Percentiles rank a stretch among this genome's conserved stretches.
Conservation (phyloP, 2,888 invertebrate genomes). For the Eurytoma californica region DNA sequence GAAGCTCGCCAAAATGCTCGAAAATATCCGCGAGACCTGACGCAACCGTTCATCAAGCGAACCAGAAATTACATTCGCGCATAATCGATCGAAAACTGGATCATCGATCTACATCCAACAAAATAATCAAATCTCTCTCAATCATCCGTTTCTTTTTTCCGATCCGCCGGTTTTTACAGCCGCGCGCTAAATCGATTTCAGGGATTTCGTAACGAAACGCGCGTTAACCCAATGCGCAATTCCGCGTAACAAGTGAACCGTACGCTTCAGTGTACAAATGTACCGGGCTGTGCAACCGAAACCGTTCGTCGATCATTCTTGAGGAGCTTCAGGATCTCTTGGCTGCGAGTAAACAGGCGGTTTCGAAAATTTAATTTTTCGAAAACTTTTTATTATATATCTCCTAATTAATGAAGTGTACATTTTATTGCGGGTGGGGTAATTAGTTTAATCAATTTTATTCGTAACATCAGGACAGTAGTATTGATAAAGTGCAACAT, state of each 20-base stretch:
- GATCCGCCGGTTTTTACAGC: slow-evolving; percentile 25
- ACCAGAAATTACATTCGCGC: slow-evolving; percentile 10
- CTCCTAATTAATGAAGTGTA: neutral
- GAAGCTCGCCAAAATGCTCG: neutral
- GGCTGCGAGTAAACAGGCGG: neutral
- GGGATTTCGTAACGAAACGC: slow-evolving; percentile 28
- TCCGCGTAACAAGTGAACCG: slow-evolving; percentile 38
- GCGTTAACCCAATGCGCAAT: slow-evolving; percentile 23
- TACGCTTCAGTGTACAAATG: neutral
- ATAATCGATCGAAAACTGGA: slow-evolving; percentile 44
- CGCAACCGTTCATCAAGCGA: slow-evolving; percentile 1
- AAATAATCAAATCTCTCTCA: slow-evolving; percentile 42
- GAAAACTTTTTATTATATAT: neutral
- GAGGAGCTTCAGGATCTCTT: slow-evolving; percentile 30
- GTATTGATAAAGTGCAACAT: neutral
- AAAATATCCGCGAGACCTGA: neutral
- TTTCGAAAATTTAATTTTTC: slow-evolving; percentile 36
- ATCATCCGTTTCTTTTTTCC: slow-evolving; percentile 39
- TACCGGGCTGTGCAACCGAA: neutral
- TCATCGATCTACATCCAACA: slow-evolving; percentile 33
- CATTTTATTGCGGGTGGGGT: neutral
- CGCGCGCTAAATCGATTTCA: slow-evolving; percentile 29
- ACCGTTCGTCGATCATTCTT: slow-evolving; percentile 45
- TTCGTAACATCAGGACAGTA: neutral
- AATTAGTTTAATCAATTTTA: neutral